These are phyloP conservation scores for Volucella bombylans DNA, from an alignment of 2,888 invertebrate genomes.

Conservation along the genomic window DNA sequence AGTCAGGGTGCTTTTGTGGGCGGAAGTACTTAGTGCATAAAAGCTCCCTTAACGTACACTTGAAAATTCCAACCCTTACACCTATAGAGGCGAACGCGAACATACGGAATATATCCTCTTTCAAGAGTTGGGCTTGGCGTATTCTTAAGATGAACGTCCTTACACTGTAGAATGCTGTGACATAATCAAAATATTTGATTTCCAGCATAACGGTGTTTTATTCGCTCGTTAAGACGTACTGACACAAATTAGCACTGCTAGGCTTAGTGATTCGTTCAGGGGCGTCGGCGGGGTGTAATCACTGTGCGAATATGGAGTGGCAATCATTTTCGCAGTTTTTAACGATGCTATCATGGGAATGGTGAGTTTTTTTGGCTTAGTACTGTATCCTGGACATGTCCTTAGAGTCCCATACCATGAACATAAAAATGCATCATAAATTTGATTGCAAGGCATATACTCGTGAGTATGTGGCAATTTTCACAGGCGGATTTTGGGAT, in stretches of 20 bases:
- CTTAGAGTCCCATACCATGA: background rate
- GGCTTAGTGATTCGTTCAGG: too few relatives aligned
- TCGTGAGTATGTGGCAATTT: too few relatives aligned
- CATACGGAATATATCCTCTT: background rate
- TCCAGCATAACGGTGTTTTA: constrained; percentile 51
- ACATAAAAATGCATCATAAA: background rate
- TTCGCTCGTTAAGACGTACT: constrained; percentile 52
- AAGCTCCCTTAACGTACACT: constrained; percentile 32
- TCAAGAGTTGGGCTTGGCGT: background rate
- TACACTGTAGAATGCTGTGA: constrained; percentile 22
- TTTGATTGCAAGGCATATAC: background rate
- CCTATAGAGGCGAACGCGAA: constrained; percentile 6
- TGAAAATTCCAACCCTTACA: constrained; percentile 3
- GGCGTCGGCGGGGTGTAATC: too few relatives aligned
- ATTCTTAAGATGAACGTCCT: constrained; percentile 23
- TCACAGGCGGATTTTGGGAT: too few relatives aligned
- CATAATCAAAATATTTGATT: constrained; percentile 57
- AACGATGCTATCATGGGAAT: constrained; percentile 37
- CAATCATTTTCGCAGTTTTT: constrained; percentile 32
- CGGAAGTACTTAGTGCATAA: constrained; percentile 61
- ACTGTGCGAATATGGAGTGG: constrained; percentile 5
- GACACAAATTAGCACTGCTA: constrained; percentile 17
- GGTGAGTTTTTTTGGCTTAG: background rate
- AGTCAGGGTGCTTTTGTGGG: constrained; percentile 51
- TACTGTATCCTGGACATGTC: background rate